Evolutionary conservation across 2,113 vertebrate species (phyloP).

Genomic region (Callionymus lyra): DNA sequence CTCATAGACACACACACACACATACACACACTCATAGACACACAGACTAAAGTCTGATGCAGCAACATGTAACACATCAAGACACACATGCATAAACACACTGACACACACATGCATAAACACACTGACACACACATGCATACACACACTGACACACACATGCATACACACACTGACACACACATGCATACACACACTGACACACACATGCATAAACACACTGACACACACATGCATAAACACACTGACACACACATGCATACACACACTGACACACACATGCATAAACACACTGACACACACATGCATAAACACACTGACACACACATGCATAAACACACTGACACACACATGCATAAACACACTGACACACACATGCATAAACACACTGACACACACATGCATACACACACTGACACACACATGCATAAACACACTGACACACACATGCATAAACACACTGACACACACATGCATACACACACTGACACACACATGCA

Average conservation of each 20-base stretch:
- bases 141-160: slow-evolving; percentile 2
- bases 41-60: too few relatives aligned
- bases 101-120: slow-evolving; percentile 36
- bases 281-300: slow-evolving; percentile 64
- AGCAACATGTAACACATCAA: neutral
- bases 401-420: slow-evolving; percentile 1
- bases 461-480: too few relatives aligned
- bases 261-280: slow-evolving; percentile 37
- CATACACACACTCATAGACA: slow-evolving; percentile 4
- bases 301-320: too few relatives aligned
- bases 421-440: too few relatives aligned
- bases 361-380: too few relatives aligned
- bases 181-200: slow-evolving; percentile 33
- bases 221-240: slow-evolving; percentile 44
- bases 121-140: slow-evolving; percentile 34
- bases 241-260: slow-evolving; percentile 34
- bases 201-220: slow-evolving; percentile 21
- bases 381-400: too few relatives aligned
- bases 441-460: slow-evolving; percentile 57
- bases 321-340: slow-evolving; percentile 1
- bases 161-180: slow-evolving; percentile 58
- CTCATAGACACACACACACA: slow-evolving; percentile 34
- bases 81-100: slow-evolving; percentile 50
- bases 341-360: slow-evolving; percentile 55
- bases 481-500: too few relatives aligned